A percentile compares a stretch with the other conserved stretches of the same genome.
Conservation (phyloP, 2,113 vertebrate species). For the Brachionichthys hirsutus region DNA sequence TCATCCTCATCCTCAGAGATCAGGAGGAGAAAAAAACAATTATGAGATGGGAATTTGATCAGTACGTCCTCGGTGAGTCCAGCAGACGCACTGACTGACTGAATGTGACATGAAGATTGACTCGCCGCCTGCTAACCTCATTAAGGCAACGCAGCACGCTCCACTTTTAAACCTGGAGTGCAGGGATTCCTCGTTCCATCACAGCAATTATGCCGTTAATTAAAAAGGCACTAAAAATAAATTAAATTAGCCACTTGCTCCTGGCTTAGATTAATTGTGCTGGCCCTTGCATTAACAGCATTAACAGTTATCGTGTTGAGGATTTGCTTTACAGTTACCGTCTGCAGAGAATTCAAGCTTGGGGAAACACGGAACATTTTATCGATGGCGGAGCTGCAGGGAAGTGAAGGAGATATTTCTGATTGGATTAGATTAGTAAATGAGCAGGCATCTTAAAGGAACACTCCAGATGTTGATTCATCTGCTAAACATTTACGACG, state of each 20-base stretch:
- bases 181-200: conserved; percentile 57
- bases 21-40: conserved; percentile 23
- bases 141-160: conserved; percentile 45
- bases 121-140: conserved; percentile 47
- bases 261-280: conserved; percentile 59
- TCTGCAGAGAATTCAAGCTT: conserved; percentile 3
- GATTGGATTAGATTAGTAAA: conserved; percentile 13
- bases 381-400: conserved; percentile 37
- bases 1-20: conserved; percentile 52
- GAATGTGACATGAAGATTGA: conserved; percentile 61
- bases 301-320: conserved; percentile 33
- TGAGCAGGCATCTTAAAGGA: too few species aligned
- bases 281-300: conserved; percentile 38
- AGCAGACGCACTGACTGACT: conserved; percentile 44
- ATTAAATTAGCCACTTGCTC: conserved; percentile 64
- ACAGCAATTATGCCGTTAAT: conserved; percentile 64
- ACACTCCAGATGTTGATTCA: too few species aligned
- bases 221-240: conserved; percentile 68
- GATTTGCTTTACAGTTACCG: too few species aligned
- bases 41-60: conserved; percentile 54
- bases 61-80: conserved; percentile 35
- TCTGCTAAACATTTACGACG: too few species aligned
- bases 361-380: conserved; percentile 6
- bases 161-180: conserved; percentile 39
- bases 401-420: conserved; percentile 30